A percentile compares a stretch with the other conserved stretches of the same genome.
phyloP scores from a whole-genome alignment of 2,113 vertebrate species.

The Numida meleagris region DNA sequence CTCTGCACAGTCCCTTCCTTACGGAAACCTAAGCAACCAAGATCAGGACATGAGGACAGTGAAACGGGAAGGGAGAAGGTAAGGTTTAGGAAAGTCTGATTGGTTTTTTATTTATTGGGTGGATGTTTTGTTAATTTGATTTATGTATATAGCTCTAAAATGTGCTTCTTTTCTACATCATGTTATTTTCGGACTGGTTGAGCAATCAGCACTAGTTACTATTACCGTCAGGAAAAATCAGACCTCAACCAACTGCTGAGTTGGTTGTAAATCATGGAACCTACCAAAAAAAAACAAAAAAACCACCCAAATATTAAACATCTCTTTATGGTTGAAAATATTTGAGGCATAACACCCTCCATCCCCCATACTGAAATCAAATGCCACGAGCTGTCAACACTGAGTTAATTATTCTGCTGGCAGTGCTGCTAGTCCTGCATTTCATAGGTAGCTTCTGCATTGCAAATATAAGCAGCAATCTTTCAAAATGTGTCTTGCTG shows the following conservation, averaged over 20 bases:
- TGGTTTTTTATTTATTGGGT: not conserved
- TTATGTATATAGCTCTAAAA: not conserved
- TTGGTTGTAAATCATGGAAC: not conserved
- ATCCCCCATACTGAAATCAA: not conserved
- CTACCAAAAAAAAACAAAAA: not conserved
- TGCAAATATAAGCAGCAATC: not conserved
- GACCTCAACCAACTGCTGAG: not conserved
- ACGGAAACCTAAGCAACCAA: constrained; percentile 46
- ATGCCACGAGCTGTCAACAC: not conserved
- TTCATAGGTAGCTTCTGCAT: not conserved
- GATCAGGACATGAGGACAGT: constrained; percentile 34
- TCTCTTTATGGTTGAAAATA: not conserved
- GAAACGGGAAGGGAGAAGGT: constrained; percentile 40
- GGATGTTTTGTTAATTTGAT: not conserved
- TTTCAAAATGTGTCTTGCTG: constrained; percentile 8
- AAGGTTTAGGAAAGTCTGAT: constrained; percentile 33
- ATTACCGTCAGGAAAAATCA: not conserved
- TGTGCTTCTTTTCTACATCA: not conserved
- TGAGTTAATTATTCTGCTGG: constrained; percentile 15
- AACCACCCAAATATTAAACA: not conserved
- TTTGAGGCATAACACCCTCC: not conserved
- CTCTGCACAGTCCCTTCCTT: constrained; percentile 37
- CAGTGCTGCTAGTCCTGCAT: not conserved
- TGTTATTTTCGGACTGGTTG: not conserved
- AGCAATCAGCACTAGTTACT: not conserved